Base-by-base conservation (phyloP, 1,140 invertebrate genomes). In the Cherax quadricarinatus region DNA sequence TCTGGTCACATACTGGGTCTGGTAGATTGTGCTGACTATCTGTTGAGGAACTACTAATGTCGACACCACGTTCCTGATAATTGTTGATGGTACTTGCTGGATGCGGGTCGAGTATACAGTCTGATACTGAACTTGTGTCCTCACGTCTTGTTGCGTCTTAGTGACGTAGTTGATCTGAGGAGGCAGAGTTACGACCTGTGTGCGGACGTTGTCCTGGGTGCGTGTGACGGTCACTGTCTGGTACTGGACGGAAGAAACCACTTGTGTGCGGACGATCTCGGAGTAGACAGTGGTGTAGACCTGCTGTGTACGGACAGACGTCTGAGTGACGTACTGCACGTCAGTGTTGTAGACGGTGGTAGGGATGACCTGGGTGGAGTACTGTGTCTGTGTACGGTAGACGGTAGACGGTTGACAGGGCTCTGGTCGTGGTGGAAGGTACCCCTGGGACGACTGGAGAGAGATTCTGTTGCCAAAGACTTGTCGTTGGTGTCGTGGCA, bases 341-440 rank as follows among this genome's bases (percentile, higher is more conserved):
- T 91, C 75, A 49, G 16, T 91, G n/a, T 81, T 91, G 60, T 91
- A 91, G 24, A 91, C 90, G 48, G 90, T 91, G 30, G 90, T 81
- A 30, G 90, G 90, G 57, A 91, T 62, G 41, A 91, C 90, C 66
- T 81, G 90, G 60, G 90, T 90, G 48, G 90, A 91, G 85, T 91
- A 91, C 79, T 91, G 90, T 5, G 90, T 91, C 62, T 91, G 84
- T 53, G 90, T 91, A 53, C 90, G 84, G 66, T 91, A 91, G 90
- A 91, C 57, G 57, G 90, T 91, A 7, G 90, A 91, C 0, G 90
- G 90, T n/a, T 70, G 57, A 41, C 90, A 91, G 51, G 49, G 14
- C 1, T 70, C 78, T 16, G 78, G 75, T 51, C 18, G 84, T 24
- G 84, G 90, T 16, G 90, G 90, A n/a, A 87, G 83, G 78, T 87